These are phyloP conservation scores for Callaeas wilsoni DNA, from an alignment of 2,113 vertebrate genomes.

Conservation along the genomic window DNA sequence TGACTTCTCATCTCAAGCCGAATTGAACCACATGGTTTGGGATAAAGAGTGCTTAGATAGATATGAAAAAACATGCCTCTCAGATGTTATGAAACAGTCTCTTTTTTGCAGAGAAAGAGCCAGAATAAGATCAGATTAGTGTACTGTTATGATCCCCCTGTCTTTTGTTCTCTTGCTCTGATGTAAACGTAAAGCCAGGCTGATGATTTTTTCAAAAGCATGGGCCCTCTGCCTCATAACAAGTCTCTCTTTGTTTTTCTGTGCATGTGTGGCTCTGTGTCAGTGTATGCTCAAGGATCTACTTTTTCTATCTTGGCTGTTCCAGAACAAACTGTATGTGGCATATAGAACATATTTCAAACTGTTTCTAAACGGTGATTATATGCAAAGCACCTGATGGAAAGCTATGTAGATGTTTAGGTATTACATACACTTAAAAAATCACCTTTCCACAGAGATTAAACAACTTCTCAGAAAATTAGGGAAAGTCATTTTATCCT, in stretches of 20 bases:
- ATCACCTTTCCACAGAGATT: neutral
- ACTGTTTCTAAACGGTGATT: neutral
- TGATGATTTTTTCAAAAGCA: neutral
- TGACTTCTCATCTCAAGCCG: neutral
- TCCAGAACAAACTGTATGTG: neutral
- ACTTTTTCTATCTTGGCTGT: neutral
- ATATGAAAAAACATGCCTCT: neutral
- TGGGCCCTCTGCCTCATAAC: neutral
- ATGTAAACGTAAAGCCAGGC: neutral
- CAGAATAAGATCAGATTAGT: slow-evolving; percentile 26
- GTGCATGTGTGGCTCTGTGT: neutral
- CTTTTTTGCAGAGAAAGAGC: neutral
- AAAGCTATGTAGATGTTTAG: neutral
- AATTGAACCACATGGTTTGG: neutral
- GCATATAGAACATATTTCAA: neutral
- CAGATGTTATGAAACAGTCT: neutral
- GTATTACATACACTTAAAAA: neutral
- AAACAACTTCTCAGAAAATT: neutral
- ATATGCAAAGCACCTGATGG: neutral
- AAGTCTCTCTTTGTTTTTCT: neutral
- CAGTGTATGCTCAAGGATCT: neutral
- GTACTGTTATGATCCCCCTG: neutral
- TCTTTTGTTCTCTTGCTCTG: slow-evolving; percentile 18
- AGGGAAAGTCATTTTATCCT: neutral
- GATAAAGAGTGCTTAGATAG: slow-evolving; percentile 16